Conservation (phyloP, 2,888 invertebrate species). For the Heterodera filipjevi region DNA sequence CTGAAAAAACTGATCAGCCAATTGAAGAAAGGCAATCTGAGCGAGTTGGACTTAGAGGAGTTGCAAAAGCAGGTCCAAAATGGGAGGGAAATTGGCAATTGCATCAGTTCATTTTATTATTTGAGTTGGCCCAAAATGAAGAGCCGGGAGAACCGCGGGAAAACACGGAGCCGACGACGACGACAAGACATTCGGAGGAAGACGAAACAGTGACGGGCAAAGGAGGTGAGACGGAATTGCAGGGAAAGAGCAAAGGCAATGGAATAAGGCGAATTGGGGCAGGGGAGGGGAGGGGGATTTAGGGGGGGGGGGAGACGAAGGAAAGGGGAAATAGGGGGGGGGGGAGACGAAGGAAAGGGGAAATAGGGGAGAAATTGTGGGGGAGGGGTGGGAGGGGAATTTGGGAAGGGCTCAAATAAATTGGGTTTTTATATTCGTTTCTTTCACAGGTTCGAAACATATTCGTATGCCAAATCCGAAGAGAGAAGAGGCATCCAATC, state of each 20-base stretch:
- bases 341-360: background rate
- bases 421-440: too few relatives aligned
- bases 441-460: background rate
- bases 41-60: conserved; percentile 52
- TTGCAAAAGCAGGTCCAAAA: conserved; percentile 47
- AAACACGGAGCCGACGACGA: conserved; percentile 36
- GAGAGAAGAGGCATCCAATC: conserved; percentile 35
- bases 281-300: background rate
- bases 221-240: background rate
- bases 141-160: conserved; percentile 36
- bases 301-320: background rate
- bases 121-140: conserved; percentile 29
- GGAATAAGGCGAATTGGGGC: background rate
- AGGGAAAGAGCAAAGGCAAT: background rate
- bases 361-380: background rate
- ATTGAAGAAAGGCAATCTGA: conserved; percentile 53
- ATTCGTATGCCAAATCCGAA: conserved; percentile 19
- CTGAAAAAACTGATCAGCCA: conserved; percentile 51
- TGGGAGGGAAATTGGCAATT: background rate
- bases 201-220: conserved; percentile 1
- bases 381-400: background rate
- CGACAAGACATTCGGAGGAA: conserved; percentile 5
- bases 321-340: background rate
- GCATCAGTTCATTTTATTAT: background rate
- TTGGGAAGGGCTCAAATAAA: too few relatives aligned